phyloP scores from a whole-genome alignment of 2,797 vertebrate species.

The Siniperca obscura region DNA sequence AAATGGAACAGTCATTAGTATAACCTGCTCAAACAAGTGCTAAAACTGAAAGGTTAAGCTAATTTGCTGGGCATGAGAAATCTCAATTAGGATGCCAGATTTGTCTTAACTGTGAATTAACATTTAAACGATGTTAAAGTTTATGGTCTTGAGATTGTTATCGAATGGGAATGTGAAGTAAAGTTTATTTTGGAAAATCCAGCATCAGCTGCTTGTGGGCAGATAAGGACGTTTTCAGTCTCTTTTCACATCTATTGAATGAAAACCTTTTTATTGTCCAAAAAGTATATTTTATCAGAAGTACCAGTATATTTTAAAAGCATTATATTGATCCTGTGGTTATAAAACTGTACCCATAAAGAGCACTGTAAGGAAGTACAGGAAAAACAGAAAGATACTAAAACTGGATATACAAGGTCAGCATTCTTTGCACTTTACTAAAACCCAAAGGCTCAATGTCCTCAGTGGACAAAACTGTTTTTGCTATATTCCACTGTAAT shows the following conservation, averaged over 20 bases:
- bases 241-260: background rate
- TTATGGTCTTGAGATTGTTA: slow-evolving; percentile 26
- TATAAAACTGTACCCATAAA: slow-evolving; percentile 6
- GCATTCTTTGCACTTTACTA: slow-evolving; percentile 39
- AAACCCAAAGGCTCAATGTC: slow-evolving; percentile 36
- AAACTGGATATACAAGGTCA: slow-evolving; percentile 8
- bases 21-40: slow-evolving; percentile 21
- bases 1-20: slow-evolving; percentile 14
- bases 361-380: background rate
- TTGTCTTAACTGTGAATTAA: slow-evolving; percentile 20
- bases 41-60: slow-evolving; percentile 38
- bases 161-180: slow-evolving; percentile 27
- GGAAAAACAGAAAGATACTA: slow-evolving; percentile 6
- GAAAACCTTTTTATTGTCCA: background rate
- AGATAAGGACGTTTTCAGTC: background rate
- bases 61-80: background rate
- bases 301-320: background rate
- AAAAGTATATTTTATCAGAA: background rate
- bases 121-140: slow-evolving; percentile 28
- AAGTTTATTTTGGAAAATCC: slow-evolving; percentile 23
- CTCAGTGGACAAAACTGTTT: slow-evolving; percentile 19
- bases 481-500: slow-evolving; percentile 58
- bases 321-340: background rate
- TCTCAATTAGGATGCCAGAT: slow-evolving; percentile 1
- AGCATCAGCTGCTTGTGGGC: background rate